These are phyloP conservation scores for Perodicticus potto DNA, from an alignment of 2,797 vertebrate species.

Conservation along the genomic window DNA sequence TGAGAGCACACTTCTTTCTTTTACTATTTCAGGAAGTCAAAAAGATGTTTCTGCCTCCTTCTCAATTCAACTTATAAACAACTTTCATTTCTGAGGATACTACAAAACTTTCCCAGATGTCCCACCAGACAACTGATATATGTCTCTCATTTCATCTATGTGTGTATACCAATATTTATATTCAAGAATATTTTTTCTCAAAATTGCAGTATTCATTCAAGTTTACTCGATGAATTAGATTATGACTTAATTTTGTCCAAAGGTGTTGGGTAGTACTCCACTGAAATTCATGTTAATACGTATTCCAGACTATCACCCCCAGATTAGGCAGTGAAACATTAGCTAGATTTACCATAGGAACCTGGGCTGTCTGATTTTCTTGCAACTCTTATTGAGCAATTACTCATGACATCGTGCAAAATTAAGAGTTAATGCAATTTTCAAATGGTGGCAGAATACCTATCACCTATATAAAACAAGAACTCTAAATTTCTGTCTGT, in stretches of 20 bases:
- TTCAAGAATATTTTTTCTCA: background rate
- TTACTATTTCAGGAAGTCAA: background rate
- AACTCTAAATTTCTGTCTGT: background rate
- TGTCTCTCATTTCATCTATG: background rate
- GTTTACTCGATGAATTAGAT: background rate
- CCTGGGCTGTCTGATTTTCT: background rate
- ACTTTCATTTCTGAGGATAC: background rate
- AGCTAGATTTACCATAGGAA: background rate
- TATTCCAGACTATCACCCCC: background rate
- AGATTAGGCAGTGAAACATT: background rate
- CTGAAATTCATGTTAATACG: slow-evolving; percentile 29
- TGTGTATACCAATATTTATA: background rate
- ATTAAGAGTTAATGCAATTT: background rate
- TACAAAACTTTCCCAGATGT: background rate
- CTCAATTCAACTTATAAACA: background rate
- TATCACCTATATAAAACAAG: slow-evolving; percentile 1
- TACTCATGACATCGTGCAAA: background rate
- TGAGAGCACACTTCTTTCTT: background rate
- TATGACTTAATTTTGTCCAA: slow-evolving; percentile 30
- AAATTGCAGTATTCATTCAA: background rate
- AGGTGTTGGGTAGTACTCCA: background rate
- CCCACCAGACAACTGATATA: background rate
- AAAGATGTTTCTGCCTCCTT: background rate
- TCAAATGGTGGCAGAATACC: background rate
- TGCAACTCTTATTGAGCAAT: background rate